Base-by-base conservation (phyloP, 2,113 vertebrate genomes). In the Caranx melampygus region DNA sequence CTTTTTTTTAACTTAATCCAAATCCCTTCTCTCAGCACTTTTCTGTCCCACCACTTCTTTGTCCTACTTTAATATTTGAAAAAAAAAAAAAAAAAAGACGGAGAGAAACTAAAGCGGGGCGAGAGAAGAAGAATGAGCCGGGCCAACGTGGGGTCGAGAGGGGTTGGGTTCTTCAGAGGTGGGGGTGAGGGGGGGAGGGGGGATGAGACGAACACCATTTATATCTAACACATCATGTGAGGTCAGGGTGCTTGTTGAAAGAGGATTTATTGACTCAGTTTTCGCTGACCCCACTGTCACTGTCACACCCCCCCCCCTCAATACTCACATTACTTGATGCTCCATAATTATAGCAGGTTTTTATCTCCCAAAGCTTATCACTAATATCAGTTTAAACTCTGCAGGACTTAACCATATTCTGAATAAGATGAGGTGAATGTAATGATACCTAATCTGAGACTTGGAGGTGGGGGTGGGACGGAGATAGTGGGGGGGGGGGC, bases 1-100 rank as follows among this genome's bases (percentile, higher is more conserved):
- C 71, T 81, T 75, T 86, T 74, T 52, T 44, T 44, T 11, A 44
- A 69, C 85, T 84, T 85, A 78, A 85, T 88, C 78, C 74, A 87
- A 91, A 90, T 83, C 79, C 75, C 74, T 52, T 75, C 68, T 75
- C 85, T 90, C 87, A 90, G 85, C 88, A 88, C 75, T 88, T 90
- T 83, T 44, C 62, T 10, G 18, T 67, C 59, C 71, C 49, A 18
- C 72, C 44, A 14, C 51, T 87, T 86, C 84, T 91, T 83, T 89
- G 87, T 80, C 91, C 87, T 90, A 85, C 89, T 92, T 93, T 81
- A 89, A 60, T 79, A 37, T 55, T 87, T 74, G 42, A 16, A 37
- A 62, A 79, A 31, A n/a, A 12, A 60, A 57, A 35, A 35, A 31
- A 78, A 63, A 42, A 40, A 45, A 37, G 80, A 82, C n/a, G 54